These are phyloP conservation scores for Micromussa lordhowensis DNA, from an alignment of 92 coral and sea anemone species.

Conservation along the genomic window DNA sequence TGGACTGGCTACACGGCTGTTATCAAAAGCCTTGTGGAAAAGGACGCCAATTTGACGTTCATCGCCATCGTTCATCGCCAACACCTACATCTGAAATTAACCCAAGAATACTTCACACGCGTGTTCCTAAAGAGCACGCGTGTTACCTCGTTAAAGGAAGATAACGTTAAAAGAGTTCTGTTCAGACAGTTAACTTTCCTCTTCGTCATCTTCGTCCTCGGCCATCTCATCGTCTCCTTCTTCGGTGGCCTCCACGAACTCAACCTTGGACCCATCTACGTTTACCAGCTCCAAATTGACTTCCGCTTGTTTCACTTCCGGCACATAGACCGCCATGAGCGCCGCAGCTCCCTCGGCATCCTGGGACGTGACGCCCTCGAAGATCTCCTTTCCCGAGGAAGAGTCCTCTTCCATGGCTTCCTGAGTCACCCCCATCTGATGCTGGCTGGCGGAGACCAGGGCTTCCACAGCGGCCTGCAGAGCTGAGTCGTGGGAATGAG, in stretches of 20 bases:
- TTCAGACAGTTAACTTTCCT: conserved; percentile 19
- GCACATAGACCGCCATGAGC: conserved; percentile 52
- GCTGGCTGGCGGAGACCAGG: conserved; percentile 92
- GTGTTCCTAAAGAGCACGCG: not conserved
- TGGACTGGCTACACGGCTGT: not conserved
- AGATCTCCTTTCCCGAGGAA: conserved; percentile 75
- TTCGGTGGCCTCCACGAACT: conserved; percentile 57
- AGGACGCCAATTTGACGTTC: not conserved
- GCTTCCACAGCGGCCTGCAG: conserved; percentile 95
- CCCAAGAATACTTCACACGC: not conserved
- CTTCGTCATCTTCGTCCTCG: not conserved
- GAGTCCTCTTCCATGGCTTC: conserved; percentile 80
- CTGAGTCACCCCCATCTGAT: conserved; percentile 77
- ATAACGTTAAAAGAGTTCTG: not conserved
- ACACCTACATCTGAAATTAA: too few relatives aligned
- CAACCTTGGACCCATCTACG: conserved; percentile 46
- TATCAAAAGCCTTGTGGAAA: not conserved
- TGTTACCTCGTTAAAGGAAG: not conserved
- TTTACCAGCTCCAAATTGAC: conserved; percentile 30
- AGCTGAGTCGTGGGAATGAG: conserved; percentile 80
- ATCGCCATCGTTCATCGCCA: too few relatives aligned
- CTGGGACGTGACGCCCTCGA: conserved; percentile 71
- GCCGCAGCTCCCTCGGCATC: conserved; percentile 67
- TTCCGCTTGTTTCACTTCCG: conserved; percentile 47
- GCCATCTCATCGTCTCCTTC: conserved; percentile 38